Conservation (phyloP, 2,888 invertebrate species). For the Heliconius ismenius region DNA sequence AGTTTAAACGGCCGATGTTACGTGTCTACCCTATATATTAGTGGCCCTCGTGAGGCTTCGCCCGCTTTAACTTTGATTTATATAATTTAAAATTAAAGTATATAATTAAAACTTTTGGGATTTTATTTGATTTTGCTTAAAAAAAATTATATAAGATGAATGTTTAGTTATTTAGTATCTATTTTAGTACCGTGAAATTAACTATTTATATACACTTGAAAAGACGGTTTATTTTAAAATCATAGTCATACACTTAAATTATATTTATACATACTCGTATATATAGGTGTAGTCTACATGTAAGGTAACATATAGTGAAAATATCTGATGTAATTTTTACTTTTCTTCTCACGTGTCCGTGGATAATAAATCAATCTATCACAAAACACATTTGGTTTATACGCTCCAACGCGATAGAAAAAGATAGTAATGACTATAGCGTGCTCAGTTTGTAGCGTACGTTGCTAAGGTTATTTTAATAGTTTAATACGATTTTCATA, state of each 20-base stretch:
- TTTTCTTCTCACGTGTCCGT: slow-evolving; percentile 8
- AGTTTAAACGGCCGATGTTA: slow-evolving; percentile 8
- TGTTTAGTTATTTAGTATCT: too few relatives aligned
- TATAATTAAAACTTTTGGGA: too few relatives aligned
- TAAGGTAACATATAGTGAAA: neutral
- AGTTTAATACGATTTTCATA: slow-evolving; percentile 29
- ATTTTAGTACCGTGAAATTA: too few relatives aligned
- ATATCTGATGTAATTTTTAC: neutral
- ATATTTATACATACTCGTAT: neutral
- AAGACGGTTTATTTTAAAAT: too few relatives aligned
- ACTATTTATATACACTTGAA: too few relatives aligned
- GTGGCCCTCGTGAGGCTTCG: too few relatives aligned
- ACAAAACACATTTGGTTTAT: slow-evolving; percentile 21
- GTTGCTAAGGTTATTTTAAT: slow-evolving; percentile 36
- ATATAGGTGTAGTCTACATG: neutral
- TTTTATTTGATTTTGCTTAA: too few relatives aligned
- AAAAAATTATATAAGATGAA: too few relatives aligned
- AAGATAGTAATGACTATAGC: slow-evolving; percentile 38
- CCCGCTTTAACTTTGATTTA: too few relatives aligned
- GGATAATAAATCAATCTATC: slow-evolving; percentile 13
- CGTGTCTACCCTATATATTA: neutral
- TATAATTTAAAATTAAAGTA: too few relatives aligned
- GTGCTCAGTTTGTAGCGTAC: slow-evolving; percentile 28
- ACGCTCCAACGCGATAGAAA: slow-evolving; percentile 40
- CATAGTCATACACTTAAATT: too few relatives aligned